Evolutionary conservation across 92 coral and sea anemone genomes (phyloP), one percentile per base, ranked within the genome.

Genomic region (Epizoanthus scotinus): DNA sequence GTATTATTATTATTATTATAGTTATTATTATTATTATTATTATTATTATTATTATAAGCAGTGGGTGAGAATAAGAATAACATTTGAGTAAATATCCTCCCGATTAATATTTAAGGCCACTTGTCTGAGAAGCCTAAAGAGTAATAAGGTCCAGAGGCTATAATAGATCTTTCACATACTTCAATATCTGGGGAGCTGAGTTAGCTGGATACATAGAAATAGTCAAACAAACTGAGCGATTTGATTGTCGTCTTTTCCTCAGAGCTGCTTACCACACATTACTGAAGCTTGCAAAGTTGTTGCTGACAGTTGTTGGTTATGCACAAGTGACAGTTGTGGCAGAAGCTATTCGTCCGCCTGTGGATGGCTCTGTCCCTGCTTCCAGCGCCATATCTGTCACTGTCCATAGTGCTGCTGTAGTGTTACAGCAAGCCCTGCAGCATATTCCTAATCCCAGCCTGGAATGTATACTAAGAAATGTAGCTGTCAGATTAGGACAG

Each of bases 241-340:
- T 49, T 79, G 13, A 26, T 52, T 71, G 22, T 59, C 13, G 15
- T 71, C 31, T 60, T 59, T 15, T 58, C n/a, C 66, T 3, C 81
- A 95, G 99, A 54, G 89, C 95, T 73, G 98, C 99, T 17, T 95
- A 84, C 71, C 84, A 83, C 80, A 85, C 98, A 20, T 80, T 95
- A 25, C 86, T 95, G 68, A 95, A 95, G 81, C 93, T 90, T 62
- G 72, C 94, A 70, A 95, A 95, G 91, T 84, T 95, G 56, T 67
- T 93, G 34, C 81, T 95, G 83, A 93, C 99, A 20, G 90, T 92
- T 0, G 89, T 95, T 12, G 99, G 98, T 14, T 95, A 95, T 60
- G 99, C 98, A 5, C 93, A 93, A 75, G 99, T 95, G 25, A 89
- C 92, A 34, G 91, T 95, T 79, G 99, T 95, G 10, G 99, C 99